A percentile compares a stretch with the other conserved stretches of the same genome.
Conservation (phyloP, 2,797 vertebrate species). For the Myiothlypis coronata region DNA sequence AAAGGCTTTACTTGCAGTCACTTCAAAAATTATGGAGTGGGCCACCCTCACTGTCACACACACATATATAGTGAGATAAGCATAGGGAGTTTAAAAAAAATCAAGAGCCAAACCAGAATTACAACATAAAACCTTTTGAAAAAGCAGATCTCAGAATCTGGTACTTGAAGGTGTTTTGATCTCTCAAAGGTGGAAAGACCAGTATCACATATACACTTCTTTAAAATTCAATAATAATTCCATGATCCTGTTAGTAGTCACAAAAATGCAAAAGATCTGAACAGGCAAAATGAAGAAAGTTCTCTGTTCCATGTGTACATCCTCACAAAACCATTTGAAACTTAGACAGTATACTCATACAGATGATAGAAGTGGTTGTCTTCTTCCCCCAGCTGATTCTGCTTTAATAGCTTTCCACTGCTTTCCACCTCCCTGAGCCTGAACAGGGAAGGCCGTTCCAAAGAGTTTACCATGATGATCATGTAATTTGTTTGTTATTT, state of each 20-base stretch:
- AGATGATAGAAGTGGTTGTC: neutral
- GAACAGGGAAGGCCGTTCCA: neutral
- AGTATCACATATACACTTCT: neutral
- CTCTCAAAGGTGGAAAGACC: neutral
- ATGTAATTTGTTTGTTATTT: neutral
- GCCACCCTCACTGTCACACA: conserved; percentile 51
- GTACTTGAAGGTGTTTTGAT: neutral
- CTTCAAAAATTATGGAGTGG: conserved; percentile 43
- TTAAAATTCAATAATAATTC: neutral
- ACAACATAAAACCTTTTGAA: neutral
- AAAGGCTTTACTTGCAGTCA: conserved; percentile 59
- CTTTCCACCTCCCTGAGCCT: neutral
- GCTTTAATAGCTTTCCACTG: neutral
- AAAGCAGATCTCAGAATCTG: neutral
- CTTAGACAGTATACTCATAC: neutral
- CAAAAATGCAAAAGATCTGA: neutral
- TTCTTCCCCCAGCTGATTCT: neutral
- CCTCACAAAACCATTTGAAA: neutral
- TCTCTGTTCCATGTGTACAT: neutral
- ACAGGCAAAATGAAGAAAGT: neutral
- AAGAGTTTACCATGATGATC: neutral
- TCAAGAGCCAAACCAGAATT: neutral
- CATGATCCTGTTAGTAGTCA: neutral
- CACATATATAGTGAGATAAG: neutral
- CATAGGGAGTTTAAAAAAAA: neutral